A percentile compares a stretch with the other conserved stretches of the same genome.
phyloP scores from a whole-genome alignment of 2,797 vertebrate genomes.

The Typhlichthys eigenmanni region DNA sequence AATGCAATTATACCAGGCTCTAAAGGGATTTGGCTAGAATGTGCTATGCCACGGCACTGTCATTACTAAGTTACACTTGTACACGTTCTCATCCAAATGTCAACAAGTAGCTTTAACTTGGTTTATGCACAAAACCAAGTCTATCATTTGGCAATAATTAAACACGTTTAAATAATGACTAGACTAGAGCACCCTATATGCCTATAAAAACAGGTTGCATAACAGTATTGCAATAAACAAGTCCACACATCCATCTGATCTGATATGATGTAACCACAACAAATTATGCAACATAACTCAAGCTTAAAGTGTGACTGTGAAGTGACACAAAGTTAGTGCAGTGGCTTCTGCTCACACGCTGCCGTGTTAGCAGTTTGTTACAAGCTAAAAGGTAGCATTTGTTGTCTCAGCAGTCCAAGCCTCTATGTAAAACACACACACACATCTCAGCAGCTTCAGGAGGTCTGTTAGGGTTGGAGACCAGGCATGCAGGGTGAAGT shows the following conservation, averaged over 20 bases:
- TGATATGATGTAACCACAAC: neutral
- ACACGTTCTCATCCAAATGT: too few relatives aligned
- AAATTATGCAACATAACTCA: neutral
- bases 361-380: neutral
- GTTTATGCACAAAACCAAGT: conserved; percentile 28
- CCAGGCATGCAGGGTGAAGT: conserved; percentile 27
- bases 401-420: conserved; percentile 47
- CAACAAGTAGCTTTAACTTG: too few relatives aligned
- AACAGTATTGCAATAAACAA: neutral
- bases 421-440: conserved; percentile 54
- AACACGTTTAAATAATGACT: conserved; percentile 2
- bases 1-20: conserved; percentile 69
- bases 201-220: neutral
- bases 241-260: conserved; percentile 1
- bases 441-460: conserved; percentile 50
- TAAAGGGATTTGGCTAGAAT: conserved; percentile 60
- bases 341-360: conserved; percentile 2
- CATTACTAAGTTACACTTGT: conserved; percentile 45
- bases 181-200: neutral
- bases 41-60: conserved; percentile 45
- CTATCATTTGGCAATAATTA: conserved; percentile 41
- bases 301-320: neutral
- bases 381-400: conserved; percentile 30
- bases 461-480: conserved; percentile 47
- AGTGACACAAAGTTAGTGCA: neutral